A percentile compares a stretch with the other conserved stretches of the same genome.
phyloP scores from a whole-genome alignment of 2,113 vertebrate genomes.

The Danio rerio region GRCz12tu NC_133184.1:43386501-43387000 shows the following conservation, averaged over 20 bases:
- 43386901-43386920: conserved; percentile 91
- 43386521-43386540: not conserved
- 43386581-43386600: conserved; percentile 13
- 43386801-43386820: conserved; percentile 90
- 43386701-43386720: conserved; percentile 1
- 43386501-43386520: no score
- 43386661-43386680: conserved; percentile 93
- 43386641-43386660: conserved; percentile 92
- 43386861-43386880: conserved; percentile 82
- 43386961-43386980: conserved; percentile 90
- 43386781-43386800: conserved; percentile 95
- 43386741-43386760: conserved; percentile 67
- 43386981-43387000: conserved; percentile 87
- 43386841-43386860: conserved; percentile 88
- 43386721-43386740: not conserved
- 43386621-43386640: conserved; percentile 88
- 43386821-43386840: conserved; percentile 90
- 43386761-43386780: conserved; percentile 97
- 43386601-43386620: conserved; percentile 90
- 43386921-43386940: conserved; percentile 93
- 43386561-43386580: not conserved
- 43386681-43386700: not conserved
- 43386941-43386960: conserved; percentile 91
- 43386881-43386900: conserved; percentile 95
- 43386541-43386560: not conserved